Evolutionary conservation across 92 coral and sea anemone species (phyloP).

Genomic region (Phenganax marumi): DNA sequence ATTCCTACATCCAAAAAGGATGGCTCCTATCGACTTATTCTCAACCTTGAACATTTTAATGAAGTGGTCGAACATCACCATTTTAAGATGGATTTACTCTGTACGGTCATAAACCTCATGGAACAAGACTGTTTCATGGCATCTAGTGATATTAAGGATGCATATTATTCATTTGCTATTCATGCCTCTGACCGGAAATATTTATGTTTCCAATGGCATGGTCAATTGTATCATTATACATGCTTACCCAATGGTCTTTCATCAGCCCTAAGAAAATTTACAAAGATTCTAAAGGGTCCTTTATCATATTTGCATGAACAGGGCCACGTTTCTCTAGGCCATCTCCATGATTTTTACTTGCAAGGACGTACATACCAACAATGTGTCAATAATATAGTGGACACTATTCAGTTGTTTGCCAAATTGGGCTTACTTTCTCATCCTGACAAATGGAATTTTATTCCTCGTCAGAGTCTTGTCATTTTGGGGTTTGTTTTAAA

Average conservation of each 20-base stretch:
- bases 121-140: not conserved
- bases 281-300: slow-evolving; percentile 3
- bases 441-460: not conserved
- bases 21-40: slow-evolving; percentile 24
- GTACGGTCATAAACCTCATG: not conserved
- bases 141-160: slow-evolving; percentile 18
- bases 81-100: slow-evolving; percentile 32
- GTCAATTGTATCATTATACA: slow-evolving; percentile 22
- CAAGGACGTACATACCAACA: not conserved
- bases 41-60: slow-evolving; percentile 43
- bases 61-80: slow-evolving; percentile 35
- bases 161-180: slow-evolving; percentile 42
- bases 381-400: not conserved
- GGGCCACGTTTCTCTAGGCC: not conserved
- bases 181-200: slow-evolving; percentile 25
- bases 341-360: not conserved
- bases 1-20: slow-evolving; percentile 45
- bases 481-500: not conserved
- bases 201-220: slow-evolving; percentile 28
- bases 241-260: slow-evolving; percentile 13
- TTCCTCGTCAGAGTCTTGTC: not conserved
- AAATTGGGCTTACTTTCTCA: not conserved
- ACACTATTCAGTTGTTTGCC: not conserved
- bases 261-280: slow-evolving; percentile 7
- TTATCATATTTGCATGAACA: slow-evolving; percentile 1